Percentiles rank a stretch among this genome's conserved stretches.
phyloP scores from a whole-genome alignment of 2,888 invertebrate genomes.

The Epinotia nisella region DNA sequence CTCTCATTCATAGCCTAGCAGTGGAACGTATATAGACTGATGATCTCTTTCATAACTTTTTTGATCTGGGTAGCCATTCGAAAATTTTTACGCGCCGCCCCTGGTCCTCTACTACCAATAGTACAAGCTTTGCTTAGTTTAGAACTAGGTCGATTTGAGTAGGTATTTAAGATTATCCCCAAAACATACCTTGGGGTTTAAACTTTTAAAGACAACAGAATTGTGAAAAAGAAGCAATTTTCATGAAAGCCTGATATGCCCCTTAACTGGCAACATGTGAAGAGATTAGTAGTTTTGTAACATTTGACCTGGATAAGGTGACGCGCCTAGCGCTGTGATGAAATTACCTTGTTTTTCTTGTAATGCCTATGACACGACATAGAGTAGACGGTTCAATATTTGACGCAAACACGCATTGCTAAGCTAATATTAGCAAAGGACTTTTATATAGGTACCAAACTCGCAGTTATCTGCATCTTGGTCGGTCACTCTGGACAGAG shows the following conservation, averaged over 20 bases:
- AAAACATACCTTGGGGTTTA: too few species aligned
- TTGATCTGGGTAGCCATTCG: too few species aligned
- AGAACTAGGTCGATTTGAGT: too few species aligned
- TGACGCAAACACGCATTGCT: neutral
- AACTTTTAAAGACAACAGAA: too few species aligned
- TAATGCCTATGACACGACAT: conserved; percentile 48
- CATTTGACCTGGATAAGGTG: conserved; percentile 49
- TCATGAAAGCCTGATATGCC: conserved; percentile 14
- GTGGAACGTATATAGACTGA: too few species aligned
- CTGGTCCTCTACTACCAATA: too few species aligned
- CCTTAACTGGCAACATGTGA: conserved; percentile 44
- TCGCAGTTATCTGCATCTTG: neutral
- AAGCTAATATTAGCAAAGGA: neutral
- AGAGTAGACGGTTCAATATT: conserved; percentile 8
- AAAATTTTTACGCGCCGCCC: too few species aligned
- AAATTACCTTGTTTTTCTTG: conserved; percentile 46
- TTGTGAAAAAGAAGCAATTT: neutral
- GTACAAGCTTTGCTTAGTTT: too few species aligned
- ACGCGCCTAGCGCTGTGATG: conserved; percentile 48
- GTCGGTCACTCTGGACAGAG: too few species aligned
- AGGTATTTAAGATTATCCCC: too few species aligned
- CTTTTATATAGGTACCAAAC: neutral
- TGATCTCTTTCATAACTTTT: too few species aligned
- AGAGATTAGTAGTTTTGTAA: conserved; percentile 51
- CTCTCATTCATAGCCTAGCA: too few species aligned